A percentile compares a stretch with the other conserved stretches of the same genome.
phyloP scores from a whole-genome alignment of 2,888 invertebrate genomes.

The Falcaria lacertinaria region DNA sequence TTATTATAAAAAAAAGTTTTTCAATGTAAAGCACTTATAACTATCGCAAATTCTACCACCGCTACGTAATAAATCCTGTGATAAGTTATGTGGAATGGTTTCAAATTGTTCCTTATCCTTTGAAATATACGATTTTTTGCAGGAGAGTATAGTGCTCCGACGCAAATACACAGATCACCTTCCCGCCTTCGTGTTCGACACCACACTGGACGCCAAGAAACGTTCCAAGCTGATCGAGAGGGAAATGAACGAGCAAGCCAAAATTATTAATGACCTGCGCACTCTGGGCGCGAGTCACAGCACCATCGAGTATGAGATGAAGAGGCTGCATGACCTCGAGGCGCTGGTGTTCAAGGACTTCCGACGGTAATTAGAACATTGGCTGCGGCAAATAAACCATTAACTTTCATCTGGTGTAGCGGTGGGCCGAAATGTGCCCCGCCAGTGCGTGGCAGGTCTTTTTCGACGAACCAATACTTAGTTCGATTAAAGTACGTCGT shows the following conservation, averaged over 20 bases:
- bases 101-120: too few relatives aligned
- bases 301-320: constrained; percentile 95
- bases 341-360: constrained; percentile 96
- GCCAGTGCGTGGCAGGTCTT: too few relatives aligned
- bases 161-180: constrained; percentile 86
- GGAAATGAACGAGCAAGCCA: constrained; percentile 98
- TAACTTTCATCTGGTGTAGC: not conserved
- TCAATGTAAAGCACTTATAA: too few relatives aligned
- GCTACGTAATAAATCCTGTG: too few relatives aligned
- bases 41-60: too few relatives aligned
- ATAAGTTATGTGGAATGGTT: too few relatives aligned
- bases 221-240: constrained; percentile 96
- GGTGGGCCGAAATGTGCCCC: too few relatives aligned
- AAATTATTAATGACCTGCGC: constrained; percentile 94
- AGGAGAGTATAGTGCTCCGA: constrained; percentile 85
- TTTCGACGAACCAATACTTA: too few relatives aligned
- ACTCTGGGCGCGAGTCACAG: constrained; percentile 92
- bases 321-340: constrained; percentile 94
- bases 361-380: constrained; percentile 76
- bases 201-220: constrained; percentile 87
- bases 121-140: too few relatives aligned
- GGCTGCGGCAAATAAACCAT: too few relatives aligned
- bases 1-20: too few relatives aligned
- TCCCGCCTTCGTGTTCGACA: constrained; percentile 91
- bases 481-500: too few relatives aligned